Conservation (phyloP, 2,797 vertebrate species). For the Paedocypris micromegethes region DNA sequence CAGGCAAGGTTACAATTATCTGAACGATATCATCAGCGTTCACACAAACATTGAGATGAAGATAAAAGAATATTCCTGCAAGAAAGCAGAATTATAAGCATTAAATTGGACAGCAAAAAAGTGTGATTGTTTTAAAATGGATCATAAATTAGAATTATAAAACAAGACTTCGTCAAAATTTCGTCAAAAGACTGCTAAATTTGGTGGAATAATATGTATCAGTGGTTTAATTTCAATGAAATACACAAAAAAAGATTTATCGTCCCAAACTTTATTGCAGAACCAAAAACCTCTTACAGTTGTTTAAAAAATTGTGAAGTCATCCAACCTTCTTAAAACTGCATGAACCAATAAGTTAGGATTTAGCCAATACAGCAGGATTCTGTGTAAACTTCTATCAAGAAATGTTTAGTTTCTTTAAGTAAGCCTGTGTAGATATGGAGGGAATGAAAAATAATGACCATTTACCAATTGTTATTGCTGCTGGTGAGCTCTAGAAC, state of each 20-base stretch:
- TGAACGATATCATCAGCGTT: too few relatives aligned
- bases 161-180: too few relatives aligned
- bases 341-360: constrained; percentile 65
- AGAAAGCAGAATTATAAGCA: too few relatives aligned
- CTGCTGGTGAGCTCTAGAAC: constrained; percentile 37
- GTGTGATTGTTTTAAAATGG: too few relatives aligned
- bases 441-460: constrained; percentile 34
- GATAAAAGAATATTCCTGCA: too few relatives aligned
- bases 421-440: constrained; percentile 44
- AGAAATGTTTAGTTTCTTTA: constrained; percentile 18
- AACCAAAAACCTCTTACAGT: constrained; percentile 60
- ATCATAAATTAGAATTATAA: too few relatives aligned
- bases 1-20: too few relatives aligned
- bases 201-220: neutral
- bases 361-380: constrained; percentile 49
- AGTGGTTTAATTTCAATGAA: neutral
- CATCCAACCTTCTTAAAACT: constrained; percentile 45
- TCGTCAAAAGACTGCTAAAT: neutral
- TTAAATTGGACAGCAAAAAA: too few relatives aligned
- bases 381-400: constrained; percentile 44
- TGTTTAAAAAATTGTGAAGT: constrained; percentile 50
- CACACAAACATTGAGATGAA: too few relatives aligned
- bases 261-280: constrained; percentile 71
- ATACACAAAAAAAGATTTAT: constrained; percentile 23
- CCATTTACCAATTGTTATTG: constrained; percentile 44